Percentiles rank a stretch among this genome's conserved stretches.
Conservation (phyloP, 2,797 vertebrate species). For the Crax fasciolata region DNA sequence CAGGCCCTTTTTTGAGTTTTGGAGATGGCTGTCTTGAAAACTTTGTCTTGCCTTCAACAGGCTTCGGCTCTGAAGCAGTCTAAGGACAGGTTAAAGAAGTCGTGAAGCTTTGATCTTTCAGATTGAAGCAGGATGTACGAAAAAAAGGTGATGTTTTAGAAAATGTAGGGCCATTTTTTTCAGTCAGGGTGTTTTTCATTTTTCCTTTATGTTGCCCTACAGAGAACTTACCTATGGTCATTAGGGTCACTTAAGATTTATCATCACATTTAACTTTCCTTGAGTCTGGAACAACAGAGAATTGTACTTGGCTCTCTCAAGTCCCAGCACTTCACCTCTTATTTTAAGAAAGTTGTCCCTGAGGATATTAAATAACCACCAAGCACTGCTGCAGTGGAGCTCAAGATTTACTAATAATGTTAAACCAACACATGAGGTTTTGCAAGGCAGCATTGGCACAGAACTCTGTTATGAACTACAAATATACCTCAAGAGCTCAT, state of each 20-base stretch:
- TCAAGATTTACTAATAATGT: conserved; percentile 37
- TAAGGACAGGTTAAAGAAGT: not conserved
- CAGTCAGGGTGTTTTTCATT: not conserved
- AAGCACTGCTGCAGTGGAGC: conserved; percentile 2
- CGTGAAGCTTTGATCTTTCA: not conserved
- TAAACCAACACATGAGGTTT: not conserved
- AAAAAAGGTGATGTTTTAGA: not conserved
- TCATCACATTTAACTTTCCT: not conserved
- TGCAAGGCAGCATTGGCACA: not conserved
- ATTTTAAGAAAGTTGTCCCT: conserved; percentile 25
- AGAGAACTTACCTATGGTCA: not conserved
- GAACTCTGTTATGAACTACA: not conserved
- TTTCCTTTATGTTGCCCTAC: not conserved
- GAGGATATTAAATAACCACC: conserved; percentile 6
- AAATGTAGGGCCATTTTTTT: not conserved
- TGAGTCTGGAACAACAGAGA: not conserved
- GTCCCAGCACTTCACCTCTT: not conserved
- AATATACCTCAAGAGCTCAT: not conserved
- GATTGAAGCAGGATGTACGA: not conserved
- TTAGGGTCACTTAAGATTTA: not conserved
- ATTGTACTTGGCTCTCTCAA: not conserved
- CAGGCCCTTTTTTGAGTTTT: not conserved
- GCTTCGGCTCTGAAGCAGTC: not conserved
- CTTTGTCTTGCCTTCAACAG: not conserved
- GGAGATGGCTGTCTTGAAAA: not conserved